phyloP scores from a whole-genome alignment of 2,888 invertebrate genomes.

The Platypus cylindrus region DNA sequence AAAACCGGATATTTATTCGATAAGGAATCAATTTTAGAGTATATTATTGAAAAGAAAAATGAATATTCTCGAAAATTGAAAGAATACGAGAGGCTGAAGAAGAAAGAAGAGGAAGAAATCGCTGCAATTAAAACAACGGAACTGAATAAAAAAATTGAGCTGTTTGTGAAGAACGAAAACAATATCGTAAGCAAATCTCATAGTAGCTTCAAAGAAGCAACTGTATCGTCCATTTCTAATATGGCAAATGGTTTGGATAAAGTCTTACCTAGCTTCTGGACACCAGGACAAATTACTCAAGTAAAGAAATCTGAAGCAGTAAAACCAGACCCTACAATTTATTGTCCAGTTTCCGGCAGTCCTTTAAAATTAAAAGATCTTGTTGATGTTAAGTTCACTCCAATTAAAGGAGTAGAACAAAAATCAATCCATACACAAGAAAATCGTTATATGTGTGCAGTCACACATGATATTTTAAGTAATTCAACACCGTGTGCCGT shows the following conservation, averaged over 20 bases:
- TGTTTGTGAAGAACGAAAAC: constrained; percentile 73
- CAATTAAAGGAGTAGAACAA: constrained; percentile 77
- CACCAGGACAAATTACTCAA: constrained; percentile 85
- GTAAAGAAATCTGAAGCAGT: constrained; percentile 53
- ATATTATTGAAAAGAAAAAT: constrained; percentile 86
- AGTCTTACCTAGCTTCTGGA: constrained; percentile 89
- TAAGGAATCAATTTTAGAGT: constrained; percentile 91
- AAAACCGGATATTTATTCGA: constrained; percentile 91
- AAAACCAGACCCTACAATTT: constrained; percentile 67
- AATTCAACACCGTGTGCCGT: constrained; percentile 93
- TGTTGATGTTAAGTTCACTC: constrained; percentile 83
- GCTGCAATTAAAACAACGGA: constrained; percentile 55
- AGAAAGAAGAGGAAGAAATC: constrained; percentile 57
- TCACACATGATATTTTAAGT: constrained; percentile 89
- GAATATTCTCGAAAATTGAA: constrained; percentile 82
- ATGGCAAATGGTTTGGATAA: constrained; percentile 65
- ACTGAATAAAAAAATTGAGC: constrained; percentile 58
- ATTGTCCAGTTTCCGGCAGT: constrained; percentile 75
- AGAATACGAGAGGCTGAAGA: constrained; percentile 80
- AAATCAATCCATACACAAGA: constrained; percentile 78
- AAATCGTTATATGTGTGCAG: constrained; percentile 93
- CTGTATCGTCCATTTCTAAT: constrained; percentile 49
- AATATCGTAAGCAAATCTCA: constrained; percentile 49
- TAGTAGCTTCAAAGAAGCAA: constrained; percentile 28
- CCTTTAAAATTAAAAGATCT: constrained; percentile 85